Evolutionary conservation across 2,113 vertebrate genomes (phyloP), one percentile per base, ranked within the genome.

Genomic region (Morone chrysops): DNA sequence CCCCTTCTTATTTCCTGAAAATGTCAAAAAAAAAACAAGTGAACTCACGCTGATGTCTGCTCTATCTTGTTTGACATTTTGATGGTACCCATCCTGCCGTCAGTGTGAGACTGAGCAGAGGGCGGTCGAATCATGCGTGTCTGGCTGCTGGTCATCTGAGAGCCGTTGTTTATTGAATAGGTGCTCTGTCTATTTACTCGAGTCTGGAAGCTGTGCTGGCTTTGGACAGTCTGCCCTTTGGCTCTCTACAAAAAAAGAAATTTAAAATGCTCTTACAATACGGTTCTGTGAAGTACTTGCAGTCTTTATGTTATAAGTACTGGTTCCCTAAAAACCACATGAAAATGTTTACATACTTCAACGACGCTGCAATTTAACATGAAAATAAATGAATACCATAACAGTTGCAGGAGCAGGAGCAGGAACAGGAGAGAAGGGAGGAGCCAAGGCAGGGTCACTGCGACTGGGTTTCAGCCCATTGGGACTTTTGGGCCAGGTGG

Each of bases 401-500:
- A 17, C 2, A 22, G 41, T 1, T 38, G 22, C 36, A 2, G 75
- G 0, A 4, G 11, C 16, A 61, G 16, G 7, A 18, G 36, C 16
- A 61, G 16, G 7, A 18, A 16, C 67, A 61, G 70, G 4, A 65
- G 65, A 7, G 31, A 82, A 25, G 10, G 93, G 85, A 0, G 84
- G 94, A 89, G 81, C 95, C 84, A 98, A 94, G 65, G 96, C 85
- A 0, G 97, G 96, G 91, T 98, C 97, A 0, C 97, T 98, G 65
- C 92, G 93, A 89, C 96, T 97, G 47, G 94, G 88, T 90, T 97
- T 97, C 82, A 99, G 31, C 50, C 78, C 89, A 18, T 67, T 95
- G 82, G 94, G 78, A 47, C 91, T 87, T 84, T 94, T 93, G 78
- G 94, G 91, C 81, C 95, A 94, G 1, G 84, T 95, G 85, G 92